These are phyloP conservation scores for Cetoscarus ocellatus DNA, from an alignment of 2,797 vertebrate species.

Conservation along the genomic window DNA sequence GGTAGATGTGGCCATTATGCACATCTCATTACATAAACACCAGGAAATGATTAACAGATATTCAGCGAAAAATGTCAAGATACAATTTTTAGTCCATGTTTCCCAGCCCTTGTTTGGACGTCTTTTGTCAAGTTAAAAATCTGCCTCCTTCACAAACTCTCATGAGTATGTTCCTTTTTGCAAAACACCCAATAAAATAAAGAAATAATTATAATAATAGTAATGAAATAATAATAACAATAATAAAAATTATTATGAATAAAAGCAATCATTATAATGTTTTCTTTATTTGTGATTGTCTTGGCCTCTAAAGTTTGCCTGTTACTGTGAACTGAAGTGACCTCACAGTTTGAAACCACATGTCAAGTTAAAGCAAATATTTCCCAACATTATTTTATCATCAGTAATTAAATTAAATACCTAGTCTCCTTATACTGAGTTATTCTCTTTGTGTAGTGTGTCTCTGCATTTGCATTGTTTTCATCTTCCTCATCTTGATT, in stretches of 20 bases:
- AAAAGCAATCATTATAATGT: too few relatives aligned
- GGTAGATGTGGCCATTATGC: neutral
- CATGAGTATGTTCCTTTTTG: neutral
- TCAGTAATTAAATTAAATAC: neutral
- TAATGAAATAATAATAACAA: too few relatives aligned
- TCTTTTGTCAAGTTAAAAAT: neutral
- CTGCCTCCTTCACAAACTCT: neutral
- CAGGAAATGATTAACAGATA: too few relatives aligned
- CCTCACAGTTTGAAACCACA: neutral
- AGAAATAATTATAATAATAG: too few relatives aligned
- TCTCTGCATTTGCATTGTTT: conserved; percentile 6
- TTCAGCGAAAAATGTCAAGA: too few relatives aligned
- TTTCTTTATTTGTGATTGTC: neutral
- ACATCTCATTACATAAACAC: too few relatives aligned
- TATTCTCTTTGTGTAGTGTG: conserved; percentile 1
- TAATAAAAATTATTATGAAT: too few relatives aligned
- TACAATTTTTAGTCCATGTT: too few relatives aligned
- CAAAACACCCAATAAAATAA: too few relatives aligned
- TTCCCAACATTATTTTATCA: neutral
- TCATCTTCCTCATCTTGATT: conserved; percentile 8
- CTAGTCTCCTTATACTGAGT: neutral
- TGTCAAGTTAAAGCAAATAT: neutral
- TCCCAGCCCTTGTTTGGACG: too few relatives aligned
- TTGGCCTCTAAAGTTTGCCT: neutral
- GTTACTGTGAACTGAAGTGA: neutral